Evolutionary conservation across 1,140 invertebrate species (phyloP), one percentile per base, ranked within the genome.

Genomic region (Mya arenaria): DNA sequence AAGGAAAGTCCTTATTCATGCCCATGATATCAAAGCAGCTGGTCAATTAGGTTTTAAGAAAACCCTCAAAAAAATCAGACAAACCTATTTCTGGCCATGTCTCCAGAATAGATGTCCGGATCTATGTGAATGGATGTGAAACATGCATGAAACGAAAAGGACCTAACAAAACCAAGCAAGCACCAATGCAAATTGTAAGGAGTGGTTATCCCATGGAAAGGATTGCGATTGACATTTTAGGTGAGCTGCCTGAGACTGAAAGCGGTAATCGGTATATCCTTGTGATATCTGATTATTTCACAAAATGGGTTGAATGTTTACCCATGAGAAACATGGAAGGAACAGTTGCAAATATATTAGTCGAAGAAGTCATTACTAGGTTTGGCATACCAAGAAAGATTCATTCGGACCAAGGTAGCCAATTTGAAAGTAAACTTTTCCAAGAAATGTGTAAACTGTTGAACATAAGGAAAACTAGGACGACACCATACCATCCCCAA

Each of bases 241-340:
- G 84, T 15, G 60, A 65, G 69, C 81, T 69, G 15, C 78, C 85
- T 28, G 28, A 77, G 71, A 83, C 85, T 55, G 68, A 83, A 56
- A 39, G 39, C 17, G 75, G 87, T 25, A 86, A 89, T 69, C 88
- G 85, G 74, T 92, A 92, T 84, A 88, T 93, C 10, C 48, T 93
- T 6, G 90, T 92, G 1, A 63, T 91, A n/a, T 78, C 83, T 63
- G 90, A 92, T 82, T 74, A 88, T 78, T 93, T 93, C 80, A 93
- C 85, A 6, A 94, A 92, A 75, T 93, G 88, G 87, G 77, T 88
- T 1, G 91, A 92, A 82, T 87, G 84, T 30, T 89, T 89, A 69
- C 73, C 90, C 37, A 39, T 90, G 37, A 48, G 55, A 23, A 68
- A 91, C 66, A 58, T 85, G 65, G 86, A 83, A 41, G 84, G 34